Evolutionary conservation across 2,113 vertebrate genomes (phyloP).

Genomic region (Ancistrus triradiatus): DNA sequence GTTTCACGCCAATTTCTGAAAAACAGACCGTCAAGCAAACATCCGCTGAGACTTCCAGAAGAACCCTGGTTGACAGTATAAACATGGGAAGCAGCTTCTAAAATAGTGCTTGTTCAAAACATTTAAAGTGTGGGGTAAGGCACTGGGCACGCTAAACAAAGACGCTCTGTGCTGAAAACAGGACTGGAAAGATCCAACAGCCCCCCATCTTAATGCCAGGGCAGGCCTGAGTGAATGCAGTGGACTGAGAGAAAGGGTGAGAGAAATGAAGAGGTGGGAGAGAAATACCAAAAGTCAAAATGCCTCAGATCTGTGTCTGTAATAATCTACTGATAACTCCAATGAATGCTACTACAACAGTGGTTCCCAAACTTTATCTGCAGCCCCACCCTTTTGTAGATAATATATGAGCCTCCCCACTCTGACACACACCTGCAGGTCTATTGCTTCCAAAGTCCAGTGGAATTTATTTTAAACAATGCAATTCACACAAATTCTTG

Average conservation of each 20-base stretch:
- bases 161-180: constrained; percentile 37
- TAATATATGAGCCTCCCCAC: no score
- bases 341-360: no score
- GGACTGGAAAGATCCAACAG: constrained; percentile 31
- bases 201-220: constrained; percentile 21
- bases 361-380: no score
- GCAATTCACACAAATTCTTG: no score
- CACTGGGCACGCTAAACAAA: constrained; percentile 38
- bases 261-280: not conserved
- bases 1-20: no score
- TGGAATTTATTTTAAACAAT: no score
- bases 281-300: not conserved
- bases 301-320: not conserved
- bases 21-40: no score
- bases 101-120: constrained; percentile 16
- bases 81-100: not conserved
- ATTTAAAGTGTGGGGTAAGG: constrained; percentile 25
- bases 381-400: no score
- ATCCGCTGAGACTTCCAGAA: no score
- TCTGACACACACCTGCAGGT: no score
- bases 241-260: constrained; percentile 3
- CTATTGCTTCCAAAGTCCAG: no score
- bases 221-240: constrained; percentile 15
- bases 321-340: no score
- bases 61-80: not conserved